Evolutionary conservation across 2,888 invertebrate genomes (phyloP).

Genomic region (Eupithecia exiguata): DNA sequence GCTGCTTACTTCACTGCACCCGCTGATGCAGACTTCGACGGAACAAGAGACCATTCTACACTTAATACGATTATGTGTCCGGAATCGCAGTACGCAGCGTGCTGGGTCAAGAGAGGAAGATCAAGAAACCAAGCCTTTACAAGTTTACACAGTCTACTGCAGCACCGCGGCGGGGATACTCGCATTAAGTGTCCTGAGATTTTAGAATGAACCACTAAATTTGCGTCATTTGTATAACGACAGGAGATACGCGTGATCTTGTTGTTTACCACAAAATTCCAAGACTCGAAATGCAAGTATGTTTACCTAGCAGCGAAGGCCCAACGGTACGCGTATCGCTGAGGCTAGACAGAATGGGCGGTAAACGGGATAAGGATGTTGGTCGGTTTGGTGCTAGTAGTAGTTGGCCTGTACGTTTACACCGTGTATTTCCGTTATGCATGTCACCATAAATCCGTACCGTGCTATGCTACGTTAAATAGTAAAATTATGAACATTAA

Average conservation of each 20-base stretch:
- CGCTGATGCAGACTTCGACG: too few species aligned
- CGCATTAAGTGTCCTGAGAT: not conserved
- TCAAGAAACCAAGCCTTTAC: too few species aligned
- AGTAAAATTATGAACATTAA: not conserved
- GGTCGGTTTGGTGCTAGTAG: not conserved
- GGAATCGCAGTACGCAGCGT: too few species aligned
- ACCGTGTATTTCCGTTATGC: not conserved
- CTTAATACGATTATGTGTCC: too few species aligned
- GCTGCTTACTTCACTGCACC: too few species aligned
- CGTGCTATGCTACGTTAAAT: conserved; percentile 4
- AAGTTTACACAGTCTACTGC: too few species aligned
- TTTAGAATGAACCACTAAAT: not conserved
- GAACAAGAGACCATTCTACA: too few species aligned
- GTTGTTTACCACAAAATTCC: not conserved
- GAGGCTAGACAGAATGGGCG: too few species aligned
- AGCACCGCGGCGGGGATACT: not conserved
- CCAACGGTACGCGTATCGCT: not conserved
- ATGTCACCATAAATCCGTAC: conserved; percentile 6
- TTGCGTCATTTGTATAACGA: not conserved
- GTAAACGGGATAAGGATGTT: not conserved
- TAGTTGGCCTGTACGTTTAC: not conserved
- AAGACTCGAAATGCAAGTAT: not conserved
- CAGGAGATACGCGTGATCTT: not conserved
- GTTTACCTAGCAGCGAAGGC: not conserved
- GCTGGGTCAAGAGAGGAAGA: too few species aligned